Evolutionary conservation across 2,888 invertebrate species (phyloP), one percentile per base, ranked within the genome.

Genomic region (Patella ulyssiponensis): DNA sequence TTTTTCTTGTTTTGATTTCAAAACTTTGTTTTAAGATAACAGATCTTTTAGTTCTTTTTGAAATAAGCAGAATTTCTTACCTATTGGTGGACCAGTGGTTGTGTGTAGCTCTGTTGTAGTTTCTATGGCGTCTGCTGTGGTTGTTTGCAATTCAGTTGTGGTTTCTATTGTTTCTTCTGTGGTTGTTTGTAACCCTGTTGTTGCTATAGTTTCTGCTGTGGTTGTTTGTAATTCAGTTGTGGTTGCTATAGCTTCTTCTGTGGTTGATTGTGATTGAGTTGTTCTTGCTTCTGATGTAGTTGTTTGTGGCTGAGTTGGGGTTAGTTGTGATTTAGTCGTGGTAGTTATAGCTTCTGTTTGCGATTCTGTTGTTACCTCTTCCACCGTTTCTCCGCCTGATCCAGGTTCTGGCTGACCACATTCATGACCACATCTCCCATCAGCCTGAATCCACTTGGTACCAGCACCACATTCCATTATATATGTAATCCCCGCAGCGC

Each of bases 351-450:
- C 27, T 27, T 27, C 27, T 27, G 27, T 2, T 27, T 27, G 27
- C 27, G 27, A 27, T 27, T 27, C 2, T 27, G 27, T 44, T 44
- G 44, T 44, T 44, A 9, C 1, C 44, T 44, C 44, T 44, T 44
- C 44, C 9, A 7, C 44, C 9, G 44, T 44, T 44, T 1, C 44
- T 9, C 3, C 20, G 9, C 14, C 64, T 23, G 12, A 23, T 20
- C 2, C 7, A 7, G 23, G 0, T 11, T 64, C 11, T 12, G 20
- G 2, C 20, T 64, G 64, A 23, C 15, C 64, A 23, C 64, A 64
- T 3, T 11, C 23, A 2, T 3, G 1, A 64, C 23, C 64, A 64
- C 64, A 64, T 23, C 3, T 0, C 0, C 0, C 0, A 0, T 11
- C 0, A 2, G 0, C 12, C 14, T 64, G 64, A 64, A 23, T 23